These are phyloP conservation scores for Anolis carolinensis DNA, from an alignment of 2,113 vertebrate species.

Conservation along the genomic window DNA sequence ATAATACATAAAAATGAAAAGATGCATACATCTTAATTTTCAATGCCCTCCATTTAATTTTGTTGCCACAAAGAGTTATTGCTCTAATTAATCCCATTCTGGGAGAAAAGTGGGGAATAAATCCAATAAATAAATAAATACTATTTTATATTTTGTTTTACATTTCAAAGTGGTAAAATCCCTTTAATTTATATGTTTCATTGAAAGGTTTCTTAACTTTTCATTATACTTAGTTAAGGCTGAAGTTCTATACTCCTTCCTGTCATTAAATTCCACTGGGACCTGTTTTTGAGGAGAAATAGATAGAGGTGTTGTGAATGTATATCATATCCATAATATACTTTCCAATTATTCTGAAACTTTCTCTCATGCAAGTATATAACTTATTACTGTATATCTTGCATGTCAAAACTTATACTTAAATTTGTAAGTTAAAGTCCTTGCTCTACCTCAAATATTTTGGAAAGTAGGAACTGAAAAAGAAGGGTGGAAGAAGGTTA, in stretches of 20 bases:
- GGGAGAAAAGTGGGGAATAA: too few species aligned
- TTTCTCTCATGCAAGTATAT: constrained; percentile 31
- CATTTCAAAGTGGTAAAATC: constrained; percentile 34
- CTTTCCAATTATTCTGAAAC: neutral
- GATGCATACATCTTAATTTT: constrained; percentile 42
- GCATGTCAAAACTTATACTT: constrained; percentile 24
- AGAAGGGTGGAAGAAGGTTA: constrained; percentile 13
- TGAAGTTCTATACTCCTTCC: neutral
- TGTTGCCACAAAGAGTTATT: constrained; percentile 50
- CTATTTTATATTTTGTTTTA: neutral
- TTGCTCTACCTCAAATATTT: constrained; percentile 31
- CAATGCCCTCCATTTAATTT: constrained; percentile 37
- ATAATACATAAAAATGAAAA: neutral
- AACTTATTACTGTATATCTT: neutral
- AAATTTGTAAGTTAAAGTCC: constrained; percentile 33
- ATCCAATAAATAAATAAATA: too few species aligned
- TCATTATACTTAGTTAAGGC: constrained; percentile 35
- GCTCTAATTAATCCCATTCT: too few species aligned
- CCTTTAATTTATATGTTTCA: constrained; percentile 31
- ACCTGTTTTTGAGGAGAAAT: neutral
- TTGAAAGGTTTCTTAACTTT: constrained; percentile 6
- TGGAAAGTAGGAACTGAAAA: constrained; percentile 41
- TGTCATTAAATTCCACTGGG: neutral
- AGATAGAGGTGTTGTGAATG: neutral
- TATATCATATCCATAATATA: neutral